Conservation (phyloP, 1,140 invertebrate species). For the Eupeodes corollae region DNA sequence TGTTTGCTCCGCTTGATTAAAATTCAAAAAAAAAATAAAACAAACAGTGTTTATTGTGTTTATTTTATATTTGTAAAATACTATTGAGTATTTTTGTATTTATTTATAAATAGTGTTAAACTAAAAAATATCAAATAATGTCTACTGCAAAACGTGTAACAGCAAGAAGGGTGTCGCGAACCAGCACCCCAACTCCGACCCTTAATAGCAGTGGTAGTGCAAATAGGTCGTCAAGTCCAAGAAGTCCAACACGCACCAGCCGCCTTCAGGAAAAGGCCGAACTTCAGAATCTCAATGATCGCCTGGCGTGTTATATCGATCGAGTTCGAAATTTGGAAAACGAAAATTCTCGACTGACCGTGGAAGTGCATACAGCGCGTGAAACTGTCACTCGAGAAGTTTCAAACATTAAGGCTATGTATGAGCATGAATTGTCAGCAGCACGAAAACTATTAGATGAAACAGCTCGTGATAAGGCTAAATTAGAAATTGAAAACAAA, state of each 20-base stretch:
- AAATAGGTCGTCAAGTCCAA: constrained; percentile 24
- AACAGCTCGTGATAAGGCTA: constrained; percentile 82
- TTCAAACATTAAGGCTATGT: constrained; percentile 79
- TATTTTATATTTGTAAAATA: too few species aligned
- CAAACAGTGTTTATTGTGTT: too few species aligned
- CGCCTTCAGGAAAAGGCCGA: constrained; percentile 90
- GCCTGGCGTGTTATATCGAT: constrained; percentile 91
- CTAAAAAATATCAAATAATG: constrained; percentile 18
- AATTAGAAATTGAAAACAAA: constrained; percentile 81
- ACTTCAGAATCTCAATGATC: constrained; percentile 88
- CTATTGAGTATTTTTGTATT: constrained; percentile 3
- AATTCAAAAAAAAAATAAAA: too few species aligned
- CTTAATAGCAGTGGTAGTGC: constrained; percentile 19
- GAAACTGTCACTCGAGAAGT: constrained; percentile 75
- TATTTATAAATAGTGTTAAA: constrained; percentile 1
- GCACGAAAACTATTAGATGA: constrained; percentile 83
- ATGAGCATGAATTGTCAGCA: constrained; percentile 82
- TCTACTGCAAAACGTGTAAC: constrained; percentile 26
- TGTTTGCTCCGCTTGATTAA: too few species aligned
- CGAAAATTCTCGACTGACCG: constrained; percentile 76
- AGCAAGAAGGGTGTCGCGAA: constrained; percentile 28
- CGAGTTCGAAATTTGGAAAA: constrained; percentile 78
- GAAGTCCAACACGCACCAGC: constrained; percentile 75
- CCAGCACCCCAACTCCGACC: constrained; percentile 29
- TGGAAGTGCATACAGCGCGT: constrained; percentile 67